Base-by-base conservation (phyloP, 2,888 invertebrate species). In the Synanthedon tipuliformis region DNA sequence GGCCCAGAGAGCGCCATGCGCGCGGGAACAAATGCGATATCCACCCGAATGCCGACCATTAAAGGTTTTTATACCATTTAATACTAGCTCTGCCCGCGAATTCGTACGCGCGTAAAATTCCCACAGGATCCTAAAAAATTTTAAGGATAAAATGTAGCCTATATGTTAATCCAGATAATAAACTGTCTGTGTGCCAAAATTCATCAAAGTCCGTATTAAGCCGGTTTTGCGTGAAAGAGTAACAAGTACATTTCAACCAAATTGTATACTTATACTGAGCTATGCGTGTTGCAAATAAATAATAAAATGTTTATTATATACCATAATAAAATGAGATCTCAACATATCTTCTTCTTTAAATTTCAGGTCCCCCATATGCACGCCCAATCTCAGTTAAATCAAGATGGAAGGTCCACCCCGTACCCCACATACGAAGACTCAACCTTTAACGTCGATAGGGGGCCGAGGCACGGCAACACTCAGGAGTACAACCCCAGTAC, bases 11-110 rank as follows among this genome's bases (percentile, higher is more conserved):
- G 69, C 66, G 57, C 60, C 80, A 56, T 84, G 83, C 66, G 74
- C 75, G 50, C 75, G 83, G 55, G 81, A 84, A 54, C 73, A 74
- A 53, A 69, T 79, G 72, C 81, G 83, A 51, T 86, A 85, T 60
- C 64, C 78, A 57, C 54, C 75, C 45, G 84, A 85, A 55, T 85
- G 76, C 60, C 76, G 83, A 51, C 69, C 81, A 53, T 64, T 78
- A 55, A 86, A 87, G 83, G 86, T 84, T 12, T 16, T 18, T 49
- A 45, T 45, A 45, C 13, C 8, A 8, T 27, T 27, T 8, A 27
- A 27, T 27, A 23, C 4, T 23, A 23, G 4, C 4, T 23, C 4
- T 23, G 23, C 4, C 3, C 18, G 18, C 18, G 18, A 18, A 0
- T 2, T 18, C 18, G 3, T 18, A 18, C 18, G 18, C 3, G 18